Percentiles rank a stretch among this genome's conserved stretches.
phyloP scores from a whole-genome alignment of 2,888 invertebrate genomes.

The Conus canariensis region DNA sequence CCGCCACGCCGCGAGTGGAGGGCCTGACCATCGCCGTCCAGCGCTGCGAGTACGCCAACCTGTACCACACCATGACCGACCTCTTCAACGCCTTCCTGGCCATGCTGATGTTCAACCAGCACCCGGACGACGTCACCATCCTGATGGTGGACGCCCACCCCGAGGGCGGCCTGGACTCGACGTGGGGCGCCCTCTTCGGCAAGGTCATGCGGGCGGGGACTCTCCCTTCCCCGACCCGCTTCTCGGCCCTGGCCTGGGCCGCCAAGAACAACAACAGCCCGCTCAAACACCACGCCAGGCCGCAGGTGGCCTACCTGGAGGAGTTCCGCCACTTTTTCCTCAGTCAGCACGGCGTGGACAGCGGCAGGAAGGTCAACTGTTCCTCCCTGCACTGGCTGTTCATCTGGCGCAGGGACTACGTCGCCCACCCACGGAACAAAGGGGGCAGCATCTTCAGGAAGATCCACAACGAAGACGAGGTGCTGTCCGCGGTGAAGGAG shows the following conservation, averaged over 20 bases:
- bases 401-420: slow-evolving; percentile 76
- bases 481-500: slow-evolving; percentile 61
- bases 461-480: slow-evolving; percentile 74
- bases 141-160: slow-evolving; percentile 76
- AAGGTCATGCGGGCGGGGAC: slow-evolving; percentile 60
- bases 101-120: slow-evolving; percentile 58
- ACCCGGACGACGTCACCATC: slow-evolving; percentile 64
- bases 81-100: slow-evolving; percentile 71
- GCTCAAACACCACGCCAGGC: slow-evolving; percentile 62
- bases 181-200: slow-evolving; percentile 74
- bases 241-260: slow-evolving; percentile 68
- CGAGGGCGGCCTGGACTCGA: slow-evolving; percentile 67
- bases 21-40: slow-evolving; percentile 65
- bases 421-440: slow-evolving; percentile 77
- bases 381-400: slow-evolving; percentile 66
- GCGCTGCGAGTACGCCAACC: slow-evolving; percentile 73
- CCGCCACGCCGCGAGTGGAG: not conserved
- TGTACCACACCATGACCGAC: slow-evolving; percentile 75
- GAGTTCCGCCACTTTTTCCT: slow-evolving; percentile 74
- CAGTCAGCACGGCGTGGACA: slow-evolving; percentile 50
- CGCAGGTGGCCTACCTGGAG: slow-evolving; percentile 66
- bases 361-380: slow-evolving; percentile 60
- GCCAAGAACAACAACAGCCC: slow-evolving; percentile 74
- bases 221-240: slow-evolving; percentile 57
- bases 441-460: slow-evolving; percentile 72